These are phyloP conservation scores for Promerops cafer DNA, from an alignment of 2,113 vertebrate species.

Conservation along the genomic window DNA sequence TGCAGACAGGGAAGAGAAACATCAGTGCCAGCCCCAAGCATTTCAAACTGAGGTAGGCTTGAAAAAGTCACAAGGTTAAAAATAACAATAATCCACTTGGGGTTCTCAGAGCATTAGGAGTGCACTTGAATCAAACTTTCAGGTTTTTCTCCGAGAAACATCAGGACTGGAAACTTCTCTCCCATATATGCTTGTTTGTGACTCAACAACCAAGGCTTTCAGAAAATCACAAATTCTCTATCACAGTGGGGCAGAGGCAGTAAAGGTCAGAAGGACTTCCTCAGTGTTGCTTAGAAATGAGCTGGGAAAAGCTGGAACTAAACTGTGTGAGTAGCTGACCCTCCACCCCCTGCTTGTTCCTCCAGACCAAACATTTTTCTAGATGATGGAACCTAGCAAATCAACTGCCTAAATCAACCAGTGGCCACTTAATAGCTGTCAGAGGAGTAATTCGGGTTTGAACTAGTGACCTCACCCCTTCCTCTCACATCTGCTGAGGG, in stretches of 20 bases:
- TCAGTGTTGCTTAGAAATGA: slow-evolving; percentile 10
- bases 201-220: neutral
- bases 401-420: neutral
- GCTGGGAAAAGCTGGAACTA: neutral
- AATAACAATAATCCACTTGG: slow-evolving; percentile 16
- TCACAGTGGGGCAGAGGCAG: neutral
- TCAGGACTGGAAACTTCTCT: neutral
- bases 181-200: neutral
- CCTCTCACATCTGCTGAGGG: neutral
- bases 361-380: neutral
- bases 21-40: neutral
- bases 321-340: neutral
- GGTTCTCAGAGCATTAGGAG: neutral
- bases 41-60: slow-evolving; percentile 5
- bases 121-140: neutral
- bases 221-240: neutral
- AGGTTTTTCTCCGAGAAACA: neutral
- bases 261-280: neutral
- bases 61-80: slow-evolving; percentile 22
- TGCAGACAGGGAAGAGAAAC: neutral
- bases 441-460: neutral
- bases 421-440: neutral
- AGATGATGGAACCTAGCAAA: neutral
- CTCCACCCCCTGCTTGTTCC: neutral
- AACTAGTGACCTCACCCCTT: slow-evolving; percentile 4